Evolutionary conservation across 2,113 vertebrate species (phyloP), one percentile per base, ranked within the genome.

Genomic region (Otocyon megalotis): DNA sequence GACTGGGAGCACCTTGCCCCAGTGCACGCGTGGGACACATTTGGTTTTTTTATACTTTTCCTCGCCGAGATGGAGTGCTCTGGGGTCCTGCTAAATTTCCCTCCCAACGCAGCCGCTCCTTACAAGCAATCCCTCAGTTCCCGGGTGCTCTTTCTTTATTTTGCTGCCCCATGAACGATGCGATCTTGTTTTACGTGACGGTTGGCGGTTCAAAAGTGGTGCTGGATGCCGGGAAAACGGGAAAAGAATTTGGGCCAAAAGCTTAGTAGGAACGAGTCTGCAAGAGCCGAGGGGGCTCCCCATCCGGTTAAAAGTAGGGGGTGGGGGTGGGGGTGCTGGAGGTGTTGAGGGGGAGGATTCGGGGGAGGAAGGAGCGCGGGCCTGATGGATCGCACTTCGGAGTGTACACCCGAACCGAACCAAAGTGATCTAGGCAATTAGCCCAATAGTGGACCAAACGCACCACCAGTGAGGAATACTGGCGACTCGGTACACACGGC

Each of bases 211-310:
- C 3, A 80, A 58, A 28, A 91, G 16, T 67, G 62, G 53, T 30
- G 86, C 58, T 62, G 74, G 35, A 8, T 65, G 81, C 35, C 56
- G 37, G 50, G 35, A 89, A 94, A 60, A 50, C 1, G 48, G 60
- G 26, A 71, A 58, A 50, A 62, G 35, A 89, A 91, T 69, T 89
- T 95, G 86, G 92, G 87, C 76, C 71, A 48, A 88, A 96, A 93
- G 87, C 65, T 82, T 22, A 43, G 32, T 13, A 50, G 65, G 65
- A 82, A 81, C 1, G 8, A 79, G 35, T n/a, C 30, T 63, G 6
- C 9, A 15, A 17, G 32, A 54, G 22, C 5, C 53, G 60, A 37
- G 56, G 58, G 88, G 53, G 54, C 62, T 92, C 54, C 63, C 12
- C 5, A 56, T 83, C 92, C 20, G 91, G 54, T 12, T 63, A 22